Evolutionary conservation across 2,113 vertebrate genomes (phyloP).

Genomic region (Murina feae): DNA sequence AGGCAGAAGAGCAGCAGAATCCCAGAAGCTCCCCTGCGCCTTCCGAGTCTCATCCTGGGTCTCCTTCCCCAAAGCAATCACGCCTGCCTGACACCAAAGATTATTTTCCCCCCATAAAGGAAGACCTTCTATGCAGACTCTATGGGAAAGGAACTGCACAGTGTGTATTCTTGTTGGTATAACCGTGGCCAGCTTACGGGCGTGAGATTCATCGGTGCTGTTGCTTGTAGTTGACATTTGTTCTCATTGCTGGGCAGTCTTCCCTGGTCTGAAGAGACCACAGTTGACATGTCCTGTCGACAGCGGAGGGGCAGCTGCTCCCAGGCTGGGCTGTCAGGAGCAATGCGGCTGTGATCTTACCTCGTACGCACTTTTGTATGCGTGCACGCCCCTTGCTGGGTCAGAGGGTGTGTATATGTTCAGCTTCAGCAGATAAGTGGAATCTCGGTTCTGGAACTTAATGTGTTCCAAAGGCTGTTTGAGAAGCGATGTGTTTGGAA

Average conservation of each 20-base stretch:
- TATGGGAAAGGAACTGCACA: fast-evolving
- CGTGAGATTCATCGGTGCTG: too few species aligned
- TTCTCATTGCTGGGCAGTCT: neutral
- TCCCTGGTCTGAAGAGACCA: neutral
- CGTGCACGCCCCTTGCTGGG: fast-evolving
- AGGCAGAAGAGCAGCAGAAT: neutral
- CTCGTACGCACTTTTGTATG: fast-evolving
- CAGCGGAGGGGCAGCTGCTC: neutral
- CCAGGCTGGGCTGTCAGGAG: neutral
- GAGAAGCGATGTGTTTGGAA: too few species aligned
- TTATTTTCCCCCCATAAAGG: neutral
- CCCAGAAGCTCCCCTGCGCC: neutral
- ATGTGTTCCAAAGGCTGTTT: too few species aligned
- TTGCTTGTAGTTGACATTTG: neutral
- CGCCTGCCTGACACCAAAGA: too few species aligned
- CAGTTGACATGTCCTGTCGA: too few species aligned
- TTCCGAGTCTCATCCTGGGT: neutral
- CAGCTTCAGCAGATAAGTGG: too few species aligned
- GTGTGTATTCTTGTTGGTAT: fast-evolving
- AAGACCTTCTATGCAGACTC: neutral
- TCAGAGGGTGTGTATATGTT: fast-evolving
- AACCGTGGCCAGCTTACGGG: neutral
- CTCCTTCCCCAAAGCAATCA: neutral
- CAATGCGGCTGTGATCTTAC: too few species aligned
- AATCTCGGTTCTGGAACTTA: too few species aligned